These are phyloP conservation scores for Rhagonycha fulva DNA, from an alignment of 2,888 invertebrate genomes.

Conservation along the genomic window DNA sequence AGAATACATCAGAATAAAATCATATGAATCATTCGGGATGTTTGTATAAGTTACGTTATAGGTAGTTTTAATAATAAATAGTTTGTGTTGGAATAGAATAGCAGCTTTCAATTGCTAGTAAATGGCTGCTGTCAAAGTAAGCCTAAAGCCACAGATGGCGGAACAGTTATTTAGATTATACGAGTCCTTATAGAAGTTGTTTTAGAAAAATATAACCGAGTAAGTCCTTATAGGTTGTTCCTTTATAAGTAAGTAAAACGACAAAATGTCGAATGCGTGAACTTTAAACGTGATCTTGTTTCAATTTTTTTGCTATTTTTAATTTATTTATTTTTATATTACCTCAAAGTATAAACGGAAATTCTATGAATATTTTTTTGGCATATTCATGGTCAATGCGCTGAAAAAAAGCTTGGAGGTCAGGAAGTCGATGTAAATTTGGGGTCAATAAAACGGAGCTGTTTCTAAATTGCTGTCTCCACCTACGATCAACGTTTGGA, in stretches of 20 bases:
- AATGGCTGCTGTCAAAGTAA: slow-evolving; percentile 26
- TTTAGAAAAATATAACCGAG: slow-evolving; percentile 19
- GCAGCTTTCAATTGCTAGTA: slow-evolving; percentile 23
- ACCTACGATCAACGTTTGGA: slow-evolving; percentile 13
- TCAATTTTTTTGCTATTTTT: not conserved
- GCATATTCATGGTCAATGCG: slow-evolving; percentile 25
- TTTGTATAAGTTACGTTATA: slow-evolving; percentile 19
- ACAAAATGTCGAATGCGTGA: slow-evolving; percentile 9
- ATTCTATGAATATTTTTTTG: slow-evolving; percentile 20
- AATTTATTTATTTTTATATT: not conserved
- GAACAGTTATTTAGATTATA: slow-evolving; percentile 25
- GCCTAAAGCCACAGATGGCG: slow-evolving; percentile 24
- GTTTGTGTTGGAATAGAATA: slow-evolving; percentile 17
- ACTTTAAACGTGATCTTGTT: slow-evolving; percentile 10
- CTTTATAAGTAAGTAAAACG: slow-evolving; percentile 6
- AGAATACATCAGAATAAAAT: not conserved
- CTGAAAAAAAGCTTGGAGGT: slow-evolving; percentile 22
- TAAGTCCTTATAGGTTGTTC: slow-evolving; percentile 19
- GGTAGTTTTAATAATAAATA: slow-evolving; percentile 27
- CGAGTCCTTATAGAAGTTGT: slow-evolving; percentile 25
- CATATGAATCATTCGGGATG: not conserved
- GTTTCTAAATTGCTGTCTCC: slow-evolving; percentile 24
- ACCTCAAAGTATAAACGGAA: slow-evolving; percentile 15
- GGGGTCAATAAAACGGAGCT: slow-evolving; percentile 27
- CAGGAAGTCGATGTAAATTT: slow-evolving; percentile 22